A percentile compares a stretch with the other conserved stretches of the same genome.
Evolutionary conservation across 2,888 invertebrate genomes (phyloP).

Genomic region (Platycheirus albimanus): DNA sequence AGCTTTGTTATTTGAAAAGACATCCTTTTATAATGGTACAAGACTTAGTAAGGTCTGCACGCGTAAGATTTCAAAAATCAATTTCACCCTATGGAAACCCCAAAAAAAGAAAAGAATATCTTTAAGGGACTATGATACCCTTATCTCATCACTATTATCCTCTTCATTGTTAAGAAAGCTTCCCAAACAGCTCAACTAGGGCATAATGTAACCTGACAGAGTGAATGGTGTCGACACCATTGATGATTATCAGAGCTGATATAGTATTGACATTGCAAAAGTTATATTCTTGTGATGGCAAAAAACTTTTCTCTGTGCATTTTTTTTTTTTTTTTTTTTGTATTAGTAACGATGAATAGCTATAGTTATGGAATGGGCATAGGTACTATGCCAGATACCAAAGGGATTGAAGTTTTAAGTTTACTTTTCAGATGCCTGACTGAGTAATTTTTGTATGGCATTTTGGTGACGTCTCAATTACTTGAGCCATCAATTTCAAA

Average conservation of each 20-base stretch:
- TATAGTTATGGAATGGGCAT: too few relatives aligned
- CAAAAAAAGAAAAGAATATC: too few relatives aligned
- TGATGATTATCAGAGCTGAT: neutral
- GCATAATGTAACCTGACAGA: slow-evolving; percentile 35
- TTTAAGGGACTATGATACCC: slow-evolving; percentile 5
- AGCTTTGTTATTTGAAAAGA: too few relatives aligned
- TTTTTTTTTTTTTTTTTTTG: too few relatives aligned
- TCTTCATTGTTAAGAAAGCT: slow-evolving; percentile 44
- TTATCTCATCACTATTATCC: slow-evolving; percentile 36
- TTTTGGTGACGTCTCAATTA: neutral
- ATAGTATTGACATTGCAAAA: neutral
- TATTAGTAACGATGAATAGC: too few relatives aligned
- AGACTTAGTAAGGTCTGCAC: neutral
- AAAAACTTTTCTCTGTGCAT: too few relatives aligned
- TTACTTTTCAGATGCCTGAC: neutral
- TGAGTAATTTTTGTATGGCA: neutral
- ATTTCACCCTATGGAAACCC: slow-evolving; percentile 4
- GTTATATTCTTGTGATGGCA: neutral
- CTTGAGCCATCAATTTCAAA: neutral
- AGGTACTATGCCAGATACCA: too few relatives aligned
- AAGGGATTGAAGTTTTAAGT: slow-evolving; percentile 36
- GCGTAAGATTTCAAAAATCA: slow-evolving; percentile 38
- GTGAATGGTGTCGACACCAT: slow-evolving; percentile 3
- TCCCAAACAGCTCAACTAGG: slow-evolving; percentile 31
- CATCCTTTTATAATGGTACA: too few relatives aligned